Evolutionary conservation across 2,113 vertebrate species (phyloP).

Genomic region (Rhipidura dahli): DNA sequence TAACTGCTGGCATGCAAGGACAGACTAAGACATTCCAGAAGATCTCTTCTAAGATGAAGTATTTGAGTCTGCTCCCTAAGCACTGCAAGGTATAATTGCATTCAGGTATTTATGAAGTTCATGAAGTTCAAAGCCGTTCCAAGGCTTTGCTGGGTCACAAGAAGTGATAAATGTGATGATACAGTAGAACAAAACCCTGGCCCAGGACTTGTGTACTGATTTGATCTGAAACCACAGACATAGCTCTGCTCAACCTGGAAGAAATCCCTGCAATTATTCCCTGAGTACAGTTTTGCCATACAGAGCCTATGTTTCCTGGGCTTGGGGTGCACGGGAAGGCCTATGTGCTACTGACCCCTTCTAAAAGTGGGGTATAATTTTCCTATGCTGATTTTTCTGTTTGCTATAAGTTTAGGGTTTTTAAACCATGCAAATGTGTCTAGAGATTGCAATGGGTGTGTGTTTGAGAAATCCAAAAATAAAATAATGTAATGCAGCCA

Average conservation of each 20-base stretch:
- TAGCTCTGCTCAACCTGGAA: not conserved
- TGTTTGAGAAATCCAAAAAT: slow-evolving; percentile 65
- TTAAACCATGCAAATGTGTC: slow-evolving; percentile 28
- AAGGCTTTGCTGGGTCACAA: not conserved
- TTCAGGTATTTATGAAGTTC: not conserved
- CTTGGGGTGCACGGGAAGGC: not conserved
- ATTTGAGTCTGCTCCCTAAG: not conserved
- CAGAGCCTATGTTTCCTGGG: not conserved
- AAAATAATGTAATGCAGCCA: slow-evolving; percentile 63
- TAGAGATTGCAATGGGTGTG: slow-evolving; percentile 10
- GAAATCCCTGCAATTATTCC: not conserved
- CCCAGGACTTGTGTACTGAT: not conserved
- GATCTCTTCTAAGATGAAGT: not conserved
- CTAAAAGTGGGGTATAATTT: not conserved
- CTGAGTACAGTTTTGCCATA: not conserved
- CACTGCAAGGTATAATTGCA: not conserved
- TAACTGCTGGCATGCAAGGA: not conserved
- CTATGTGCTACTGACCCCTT: not conserved
- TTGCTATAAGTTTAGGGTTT: slow-evolving; percentile 1
- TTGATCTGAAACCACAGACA: not conserved
- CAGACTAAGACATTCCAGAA: slow-evolving; percentile 3
- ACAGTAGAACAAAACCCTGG: not conserved
- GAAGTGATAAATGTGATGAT: not conserved
- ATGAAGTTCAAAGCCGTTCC: slow-evolving; percentile 19
- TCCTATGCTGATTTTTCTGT: not conserved